A percentile compares a stretch with the other conserved stretches of the same genome.
These are phyloP conservation scores for Glaucomys volans DNA, from an alignment of 2,113 vertebrate species.

Conservation along the genomic window DNA sequence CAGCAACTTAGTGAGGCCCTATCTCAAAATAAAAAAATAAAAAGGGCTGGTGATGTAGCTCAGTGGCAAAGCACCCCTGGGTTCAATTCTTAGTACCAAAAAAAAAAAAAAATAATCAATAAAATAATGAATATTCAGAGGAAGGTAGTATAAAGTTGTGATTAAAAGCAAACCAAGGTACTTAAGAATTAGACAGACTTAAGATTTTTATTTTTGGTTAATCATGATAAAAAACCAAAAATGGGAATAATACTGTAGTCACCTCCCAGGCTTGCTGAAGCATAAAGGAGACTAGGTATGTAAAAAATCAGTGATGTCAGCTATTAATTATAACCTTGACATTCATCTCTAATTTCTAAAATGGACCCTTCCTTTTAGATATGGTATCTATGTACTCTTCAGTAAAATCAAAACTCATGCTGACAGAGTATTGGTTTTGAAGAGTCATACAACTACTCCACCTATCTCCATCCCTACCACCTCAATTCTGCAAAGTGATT, in stretches of 20 bases:
- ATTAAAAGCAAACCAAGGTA: slow-evolving; percentile 26
- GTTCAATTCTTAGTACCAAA: too few relatives aligned
- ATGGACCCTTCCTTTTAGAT: background rate
- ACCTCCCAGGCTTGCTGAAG: background rate
- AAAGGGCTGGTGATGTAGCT: too few relatives aligned
- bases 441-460: background rate
- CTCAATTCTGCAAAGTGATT: slow-evolving; percentile 1
- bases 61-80: too few relatives aligned
- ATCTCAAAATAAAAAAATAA: too few relatives aligned
- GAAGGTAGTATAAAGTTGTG: slow-evolving; percentile 63
- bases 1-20: too few relatives aligned
- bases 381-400: background rate
- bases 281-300: background rate
- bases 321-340: background rate
- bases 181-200: background rate
- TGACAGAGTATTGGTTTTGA: background rate
- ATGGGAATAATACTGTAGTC: background rate
- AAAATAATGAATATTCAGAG: slow-evolving; percentile 58
- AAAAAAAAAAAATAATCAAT: background rate
- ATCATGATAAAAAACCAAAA: background rate
- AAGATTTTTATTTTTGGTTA: slow-evolving; percentile 39
- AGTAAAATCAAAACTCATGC: background rate
- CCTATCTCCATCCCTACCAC: background rate
- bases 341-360: slow-evolving; percentile 26
- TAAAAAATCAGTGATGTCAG: background rate